A percentile compares a stretch with the other conserved stretches of the same genome.
phyloP scores from a whole-genome alignment of 2,888 invertebrate species.

The Cerceris rybyensis region DNA sequence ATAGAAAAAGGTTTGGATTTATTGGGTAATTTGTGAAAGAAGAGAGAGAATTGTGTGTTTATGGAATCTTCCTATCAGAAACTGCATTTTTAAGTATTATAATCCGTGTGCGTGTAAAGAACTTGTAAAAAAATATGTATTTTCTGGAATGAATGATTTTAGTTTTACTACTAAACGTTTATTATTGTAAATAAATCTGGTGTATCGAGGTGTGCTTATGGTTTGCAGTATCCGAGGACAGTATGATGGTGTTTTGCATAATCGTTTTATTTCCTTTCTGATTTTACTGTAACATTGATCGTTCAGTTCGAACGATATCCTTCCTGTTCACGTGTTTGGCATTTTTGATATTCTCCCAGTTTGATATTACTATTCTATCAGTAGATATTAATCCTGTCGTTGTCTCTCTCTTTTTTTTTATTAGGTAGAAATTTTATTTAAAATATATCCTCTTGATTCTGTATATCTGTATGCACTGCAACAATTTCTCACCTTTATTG shows the following conservation, averaged over 20 bases:
- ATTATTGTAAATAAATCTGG: slow-evolving; percentile 4
- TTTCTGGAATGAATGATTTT: neutral
- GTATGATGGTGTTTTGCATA: neutral
- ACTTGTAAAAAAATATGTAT: neutral
- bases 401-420: neutral
- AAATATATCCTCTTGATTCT: neutral
- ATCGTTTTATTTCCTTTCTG: neutral
- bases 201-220: slow-evolving; percentile 13
- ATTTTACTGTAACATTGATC: neutral
- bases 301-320: neutral
- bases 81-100: neutral
- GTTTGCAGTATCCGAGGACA: slow-evolving; percentile 1
- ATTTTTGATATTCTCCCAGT: neutral
- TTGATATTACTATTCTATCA: neutral
- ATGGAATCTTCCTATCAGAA: neutral
- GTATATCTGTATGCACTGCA: neutral
- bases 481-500: neutral
- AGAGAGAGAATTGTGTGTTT: neutral
- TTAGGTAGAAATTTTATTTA: neutral
- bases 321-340: neutral
- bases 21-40: no score
- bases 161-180: neutral
- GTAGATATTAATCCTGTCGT: neutral
- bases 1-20: no score
- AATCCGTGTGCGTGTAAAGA: neutral